These are phyloP conservation scores for Tachypleus tridentatus DNA, from an alignment of 1,140 invertebrate genomes.

Conservation along the genomic window DNA sequence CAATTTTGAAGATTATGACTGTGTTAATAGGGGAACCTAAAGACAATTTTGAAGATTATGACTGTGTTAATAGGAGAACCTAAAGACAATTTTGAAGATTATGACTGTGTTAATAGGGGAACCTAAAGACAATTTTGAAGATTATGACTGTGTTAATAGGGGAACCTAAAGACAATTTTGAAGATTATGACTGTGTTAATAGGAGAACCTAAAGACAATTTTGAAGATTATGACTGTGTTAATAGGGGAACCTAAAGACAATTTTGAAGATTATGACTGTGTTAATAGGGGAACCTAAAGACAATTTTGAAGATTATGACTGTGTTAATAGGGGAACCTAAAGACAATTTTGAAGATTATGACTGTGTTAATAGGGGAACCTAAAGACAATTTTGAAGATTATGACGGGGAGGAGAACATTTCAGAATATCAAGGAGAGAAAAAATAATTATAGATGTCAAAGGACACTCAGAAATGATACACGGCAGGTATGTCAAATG, in stretches of 20 bases:
- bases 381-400: slow-evolving; percentile 21
- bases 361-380: slow-evolving; percentile 45
- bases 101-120: too few species aligned
- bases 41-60: slow-evolving; percentile 21
- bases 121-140: slow-evolving; percentile 19
- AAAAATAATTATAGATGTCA: too few species aligned
- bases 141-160: too few species aligned
- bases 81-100: slow-evolving; percentile 21
- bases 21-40: too few species aligned
- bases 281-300: slow-evolving; percentile 12
- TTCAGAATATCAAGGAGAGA: too few species aligned
- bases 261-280: slow-evolving; percentile 22
- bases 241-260: slow-evolving; percentile 12
- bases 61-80: too few species aligned
- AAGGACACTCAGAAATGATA: too few species aligned
- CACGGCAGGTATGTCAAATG: too few species aligned
- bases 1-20: slow-evolving; percentile 21
- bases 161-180: slow-evolving; percentile 15
- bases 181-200: slow-evolving; percentile 22
- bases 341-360: slow-evolving; percentile 20
- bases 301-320: slow-evolving; percentile 21
- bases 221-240: slow-evolving; percentile 23
- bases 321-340: too few species aligned
- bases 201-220: slow-evolving; percentile 12
- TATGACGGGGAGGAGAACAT: slow-evolving; percentile 23